Percentiles rank a stretch among this genome's conserved stretches.
Conservation (phyloP, 2,113 vertebrate species). For the Gorsachius goisagi region DNA sequence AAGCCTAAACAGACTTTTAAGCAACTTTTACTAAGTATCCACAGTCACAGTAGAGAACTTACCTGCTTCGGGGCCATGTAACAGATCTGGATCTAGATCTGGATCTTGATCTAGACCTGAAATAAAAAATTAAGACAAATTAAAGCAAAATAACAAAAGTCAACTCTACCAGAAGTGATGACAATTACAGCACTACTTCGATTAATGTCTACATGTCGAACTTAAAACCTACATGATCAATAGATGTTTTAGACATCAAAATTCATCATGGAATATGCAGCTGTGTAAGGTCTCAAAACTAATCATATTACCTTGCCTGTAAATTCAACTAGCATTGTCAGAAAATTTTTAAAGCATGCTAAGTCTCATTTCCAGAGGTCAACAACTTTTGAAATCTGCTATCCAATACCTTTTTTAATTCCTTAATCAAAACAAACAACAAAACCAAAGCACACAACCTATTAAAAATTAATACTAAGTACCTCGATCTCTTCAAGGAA, state of each 20-base stretch:
- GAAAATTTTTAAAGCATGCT: background rate
- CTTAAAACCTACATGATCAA: background rate
- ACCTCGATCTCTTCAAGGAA: slow-evolving; percentile 87
- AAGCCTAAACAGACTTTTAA: background rate
- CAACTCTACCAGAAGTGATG: background rate
- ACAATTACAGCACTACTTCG: background rate
- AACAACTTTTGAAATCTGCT: background rate
- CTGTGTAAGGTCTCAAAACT: background rate
- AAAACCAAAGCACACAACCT: rapidly evolving
- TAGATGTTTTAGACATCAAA: background rate
- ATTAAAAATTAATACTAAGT: background rate
- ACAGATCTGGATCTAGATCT: slow-evolving; percentile 82
- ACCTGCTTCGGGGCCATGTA: slow-evolving; percentile 85
- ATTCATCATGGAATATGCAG: background rate
- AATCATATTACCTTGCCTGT: rapidly evolving
- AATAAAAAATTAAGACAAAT: background rate
- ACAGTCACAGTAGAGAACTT: background rate
- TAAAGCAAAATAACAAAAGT: background rate
- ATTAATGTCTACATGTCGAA: background rate
- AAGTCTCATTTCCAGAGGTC: background rate
- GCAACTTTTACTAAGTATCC: background rate
- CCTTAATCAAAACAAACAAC: background rate
- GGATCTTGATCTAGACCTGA: slow-evolving; percentile 81
- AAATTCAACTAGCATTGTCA: background rate
- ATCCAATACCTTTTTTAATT: background rate